phyloP scores from a whole-genome alignment of 2,113 vertebrate genomes.

The Okapia johnstoni region DNA sequence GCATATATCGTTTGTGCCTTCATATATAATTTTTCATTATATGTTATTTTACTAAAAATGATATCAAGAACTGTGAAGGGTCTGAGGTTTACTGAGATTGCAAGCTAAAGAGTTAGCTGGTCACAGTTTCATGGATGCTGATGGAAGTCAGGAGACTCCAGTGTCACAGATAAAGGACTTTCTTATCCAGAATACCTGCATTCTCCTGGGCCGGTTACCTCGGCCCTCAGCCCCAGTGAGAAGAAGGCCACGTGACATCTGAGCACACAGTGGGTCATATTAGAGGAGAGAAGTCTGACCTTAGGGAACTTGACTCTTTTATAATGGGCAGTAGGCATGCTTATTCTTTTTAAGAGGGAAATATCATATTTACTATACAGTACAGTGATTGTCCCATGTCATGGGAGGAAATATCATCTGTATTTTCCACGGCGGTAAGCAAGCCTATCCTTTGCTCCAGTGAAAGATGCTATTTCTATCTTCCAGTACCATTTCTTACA shows the following conservation, averaged over 20 bases:
- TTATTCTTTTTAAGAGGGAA: not conserved
- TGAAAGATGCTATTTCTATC: not conserved
- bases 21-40: not conserved
- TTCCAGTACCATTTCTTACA: not conserved
- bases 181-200: not conserved
- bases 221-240: not conserved
- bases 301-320: not conserved
- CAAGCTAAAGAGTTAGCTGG: not conserved
- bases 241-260: not conserved
- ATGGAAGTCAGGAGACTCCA: not conserved
- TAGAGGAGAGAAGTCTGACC: not conserved
- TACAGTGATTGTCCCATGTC: not conserved
- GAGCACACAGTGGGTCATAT: not conserved
- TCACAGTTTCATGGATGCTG: not conserved
- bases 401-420: not conserved
- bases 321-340: not conserved
- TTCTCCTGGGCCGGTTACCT: not conserved
- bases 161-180: not conserved
- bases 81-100: not conserved
- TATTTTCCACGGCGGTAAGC: not conserved
- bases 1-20: not conserved
- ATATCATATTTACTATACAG: not conserved
- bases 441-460: not conserved
- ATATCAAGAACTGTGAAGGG: not conserved
- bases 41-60: not conserved